Evolutionary conservation across 2,797 vertebrate genomes (phyloP).

Genomic region (Amniataba percoides): DNA sequence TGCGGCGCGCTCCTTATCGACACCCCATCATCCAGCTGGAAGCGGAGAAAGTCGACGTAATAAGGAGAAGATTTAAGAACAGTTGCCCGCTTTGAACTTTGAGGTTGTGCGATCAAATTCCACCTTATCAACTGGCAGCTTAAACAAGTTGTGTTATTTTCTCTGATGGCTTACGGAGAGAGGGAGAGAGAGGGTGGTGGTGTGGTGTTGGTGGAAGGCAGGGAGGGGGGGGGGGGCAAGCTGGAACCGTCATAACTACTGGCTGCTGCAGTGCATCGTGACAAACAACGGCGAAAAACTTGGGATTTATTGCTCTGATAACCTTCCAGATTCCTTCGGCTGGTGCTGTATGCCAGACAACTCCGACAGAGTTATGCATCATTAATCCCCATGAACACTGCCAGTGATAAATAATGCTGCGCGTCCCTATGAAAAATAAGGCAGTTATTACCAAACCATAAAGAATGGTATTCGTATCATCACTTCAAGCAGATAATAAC

Average conservation of each 20-base stretch:
- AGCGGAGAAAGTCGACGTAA: conserved; percentile 64
- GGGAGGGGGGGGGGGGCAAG: conserved; percentile 28
- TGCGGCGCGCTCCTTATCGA: conserved; percentile 53
- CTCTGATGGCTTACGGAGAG: conserved; percentile 61
- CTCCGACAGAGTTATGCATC: conserved; percentile 82
- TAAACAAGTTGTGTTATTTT: conserved; percentile 75
- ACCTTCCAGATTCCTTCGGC: conserved; percentile 84
- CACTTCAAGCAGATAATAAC: conserved; percentile 79
- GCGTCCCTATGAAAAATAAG: conserved; percentile 82
- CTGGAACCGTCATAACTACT: conserved; percentile 70
- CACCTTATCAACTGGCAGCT: conserved; percentile 73
- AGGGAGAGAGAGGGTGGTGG: not conserved
- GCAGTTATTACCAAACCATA: conserved; percentile 83
- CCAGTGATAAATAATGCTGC: conserved; percentile 82
- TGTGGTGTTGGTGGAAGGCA: no score
- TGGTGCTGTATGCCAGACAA: conserved; percentile 77
- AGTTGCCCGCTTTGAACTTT: conserved; percentile 77
- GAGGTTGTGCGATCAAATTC: conserved; percentile 73
- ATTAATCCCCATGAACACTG: conserved; percentile 82
- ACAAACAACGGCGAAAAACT: conserved; percentile 79
- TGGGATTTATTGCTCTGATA: conserved; percentile 86
- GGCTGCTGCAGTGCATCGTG: conserved; percentile 74
- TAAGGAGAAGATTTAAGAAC: conserved; percentile 74
- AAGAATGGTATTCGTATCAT: conserved; percentile 79
- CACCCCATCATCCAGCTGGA: conserved; percentile 71